Conservation (phyloP, 2,888 invertebrate species). For the Argyresthia goedartella region DNA sequence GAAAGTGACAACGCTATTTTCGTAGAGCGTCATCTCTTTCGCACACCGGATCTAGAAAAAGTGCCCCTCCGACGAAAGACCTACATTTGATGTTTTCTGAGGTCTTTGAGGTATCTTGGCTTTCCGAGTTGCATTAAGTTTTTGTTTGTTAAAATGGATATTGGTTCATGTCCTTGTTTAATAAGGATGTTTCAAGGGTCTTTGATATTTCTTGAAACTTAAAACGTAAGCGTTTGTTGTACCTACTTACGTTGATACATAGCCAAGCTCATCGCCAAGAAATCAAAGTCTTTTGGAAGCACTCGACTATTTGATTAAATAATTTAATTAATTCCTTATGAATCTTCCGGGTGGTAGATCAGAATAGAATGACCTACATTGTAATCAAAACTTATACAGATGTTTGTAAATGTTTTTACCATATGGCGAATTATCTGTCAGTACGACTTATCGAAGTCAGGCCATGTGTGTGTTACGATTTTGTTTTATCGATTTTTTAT, state of each 20-base stretch:
- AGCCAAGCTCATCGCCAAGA: too few species aligned
- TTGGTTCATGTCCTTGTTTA: background rate
- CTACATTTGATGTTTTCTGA: background rate
- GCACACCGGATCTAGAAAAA: slow-evolving; percentile 43
- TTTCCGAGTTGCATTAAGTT: background rate
- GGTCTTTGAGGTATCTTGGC: background rate
- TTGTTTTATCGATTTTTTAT: too few species aligned
- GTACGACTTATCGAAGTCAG: background rate
- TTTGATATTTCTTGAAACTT: too few species aligned
- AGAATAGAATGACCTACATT: background rate
- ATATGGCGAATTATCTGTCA: background rate
- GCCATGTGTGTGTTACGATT: too few species aligned
- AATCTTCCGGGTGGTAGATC: background rate
- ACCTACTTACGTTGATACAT: too few species aligned
- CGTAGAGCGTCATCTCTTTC: slow-evolving; percentile 18
- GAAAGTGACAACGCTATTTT: background rate
- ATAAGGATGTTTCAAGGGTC: too few species aligned
- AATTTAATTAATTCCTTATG: too few species aligned
- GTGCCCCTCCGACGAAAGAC: slow-evolving; percentile 11
- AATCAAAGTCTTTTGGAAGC: too few species aligned
- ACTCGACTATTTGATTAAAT: too few species aligned
- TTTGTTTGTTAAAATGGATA: background rate
- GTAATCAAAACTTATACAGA: background rate
- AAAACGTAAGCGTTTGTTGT: too few species aligned
- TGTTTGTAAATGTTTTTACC: background rate